These are phyloP conservation scores for Macaca fascicularis DNA, from an alignment of 2,113 vertebrate species.

Conservation along the genomic window T2T-MFA8v1.1 NC_088392.1:4245001-4245500, in stretches of 20 bases:
- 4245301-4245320: neutral
- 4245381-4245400: no score
- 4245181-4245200: fast-evolving
- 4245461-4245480: fast-evolving
- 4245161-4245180: neutral
- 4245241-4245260: fast-evolving
- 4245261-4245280: neutral
- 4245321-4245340: neutral
- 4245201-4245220: no score
- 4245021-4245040: neutral
- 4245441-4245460: fast-evolving
- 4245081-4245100: no score
- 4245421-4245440: fast-evolving
- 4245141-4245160: no score
- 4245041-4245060: neutral
- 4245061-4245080: neutral
- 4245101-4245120: neutral
- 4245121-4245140: no score
- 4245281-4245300: neutral
- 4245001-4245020: neutral
- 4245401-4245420: no score
- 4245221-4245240: neutral
- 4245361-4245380: no score
- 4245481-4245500: neutral
- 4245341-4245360: no score